Percentiles rank a stretch among this genome's conserved stretches.
phyloP scores from a whole-genome alignment of 1,140 invertebrate genomes.

The Cheumatopsyche charites region DNA sequence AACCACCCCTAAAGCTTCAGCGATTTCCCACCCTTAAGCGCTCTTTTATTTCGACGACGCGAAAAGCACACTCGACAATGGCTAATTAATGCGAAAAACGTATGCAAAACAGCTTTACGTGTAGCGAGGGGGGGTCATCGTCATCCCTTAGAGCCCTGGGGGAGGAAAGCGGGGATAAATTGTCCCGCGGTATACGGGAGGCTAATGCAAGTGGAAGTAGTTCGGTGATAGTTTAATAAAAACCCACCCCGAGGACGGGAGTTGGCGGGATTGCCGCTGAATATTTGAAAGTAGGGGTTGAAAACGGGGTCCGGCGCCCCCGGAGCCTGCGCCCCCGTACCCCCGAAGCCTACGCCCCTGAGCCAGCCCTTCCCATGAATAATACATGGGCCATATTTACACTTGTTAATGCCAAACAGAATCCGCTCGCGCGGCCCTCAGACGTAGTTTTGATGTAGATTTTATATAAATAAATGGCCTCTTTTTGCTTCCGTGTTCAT shows the following conservation, averaged over 20 bases:
- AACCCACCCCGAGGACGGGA: conserved; percentile 1
- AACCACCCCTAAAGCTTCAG: too few species aligned
- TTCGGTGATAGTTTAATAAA: conserved; percentile 36
- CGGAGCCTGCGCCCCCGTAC: neutral
- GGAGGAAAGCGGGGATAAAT: too few species aligned
- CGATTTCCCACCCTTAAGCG: too few species aligned
- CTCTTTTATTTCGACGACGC: too few species aligned
- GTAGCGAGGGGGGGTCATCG: neutral
- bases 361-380: conserved; percentile 32
- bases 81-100: conserved; percentile 2
- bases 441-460: conserved; percentile 40
- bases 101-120: neutral
- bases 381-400: conserved; percentile 43
- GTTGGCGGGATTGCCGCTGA: conserved; percentile 40
- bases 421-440: conserved; percentile 1
- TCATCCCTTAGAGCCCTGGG: too few species aligned
- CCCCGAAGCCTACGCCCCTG: neutral
- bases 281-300: conserved; percentile 34
- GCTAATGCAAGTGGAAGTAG: conserved; percentile 29
- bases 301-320: conserved; percentile 9
- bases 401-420: conserved; percentile 43
- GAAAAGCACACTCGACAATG: too few species aligned
- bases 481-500: neutral
- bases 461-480: conserved; percentile 38
- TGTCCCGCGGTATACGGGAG: neutral